These are phyloP conservation scores for Eupelmus urozonus DNA, from an alignment of 2,888 invertebrate genomes.

Conservation along the genomic window DNA sequence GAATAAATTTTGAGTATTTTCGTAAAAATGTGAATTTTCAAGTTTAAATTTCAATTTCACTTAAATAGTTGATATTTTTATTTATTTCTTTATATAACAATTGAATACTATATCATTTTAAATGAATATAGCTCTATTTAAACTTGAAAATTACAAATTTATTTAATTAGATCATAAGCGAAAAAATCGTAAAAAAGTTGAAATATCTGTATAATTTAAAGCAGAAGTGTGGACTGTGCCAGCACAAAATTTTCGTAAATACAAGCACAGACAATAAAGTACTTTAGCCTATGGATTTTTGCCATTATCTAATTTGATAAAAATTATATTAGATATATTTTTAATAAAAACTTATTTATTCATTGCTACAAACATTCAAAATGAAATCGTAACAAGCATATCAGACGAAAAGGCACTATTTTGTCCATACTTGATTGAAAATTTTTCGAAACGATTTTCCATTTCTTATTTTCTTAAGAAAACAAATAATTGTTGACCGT, in stretches of 20 bases:
- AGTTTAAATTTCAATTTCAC: slow-evolving; percentile 3
- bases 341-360: slow-evolving; percentile 1
- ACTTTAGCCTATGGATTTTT: slow-evolving; percentile 23
- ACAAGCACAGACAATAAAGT: slow-evolving; percentile 32
- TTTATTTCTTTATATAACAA: too few relatives aligned
- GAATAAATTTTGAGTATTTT: slow-evolving; percentile 16
- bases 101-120: too few relatives aligned
- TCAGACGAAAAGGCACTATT: background rate
- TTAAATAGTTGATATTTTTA: too few relatives aligned
- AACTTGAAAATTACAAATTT: background rate
- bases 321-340: background rate
- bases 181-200: background rate
- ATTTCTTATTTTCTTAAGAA: slow-evolving; percentile 22
- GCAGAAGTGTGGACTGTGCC: slow-evolving; percentile 10
- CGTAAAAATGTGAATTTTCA: background rate
- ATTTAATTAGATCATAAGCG: background rate
- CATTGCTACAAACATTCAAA: too few relatives aligned
- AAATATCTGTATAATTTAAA: background rate
- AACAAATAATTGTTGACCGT: slow-evolving; percentile 18
- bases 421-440: slow-evolving; percentile 16
- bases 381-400: too few relatives aligned
- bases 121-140: background rate
- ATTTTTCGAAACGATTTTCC: background rate
- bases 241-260: slow-evolving; percentile 37
- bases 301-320: slow-evolving; percentile 1